A percentile compares a stretch with the other conserved stretches of the same genome.
phyloP scores from a whole-genome alignment of 2,888 invertebrate genomes.

The Adelphocoris suturalis region DNA sequence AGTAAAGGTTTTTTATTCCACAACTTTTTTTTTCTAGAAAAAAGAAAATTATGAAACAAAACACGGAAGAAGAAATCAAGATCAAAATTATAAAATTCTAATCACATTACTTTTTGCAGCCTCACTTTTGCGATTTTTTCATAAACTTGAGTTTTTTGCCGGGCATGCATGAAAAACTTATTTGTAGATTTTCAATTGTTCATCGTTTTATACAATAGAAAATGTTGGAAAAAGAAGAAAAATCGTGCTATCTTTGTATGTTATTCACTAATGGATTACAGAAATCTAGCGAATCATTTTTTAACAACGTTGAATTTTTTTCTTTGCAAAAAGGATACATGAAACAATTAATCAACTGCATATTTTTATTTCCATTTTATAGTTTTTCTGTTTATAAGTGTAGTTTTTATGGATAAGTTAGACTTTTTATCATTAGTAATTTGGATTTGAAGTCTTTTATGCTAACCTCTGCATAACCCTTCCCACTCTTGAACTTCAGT shows the following conservation, averaged over 20 bases:
- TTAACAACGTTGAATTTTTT: not conserved
- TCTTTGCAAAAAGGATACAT: not conserved
- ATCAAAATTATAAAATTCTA: conserved; percentile 41
- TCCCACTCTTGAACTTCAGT: not conserved
- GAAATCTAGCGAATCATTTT: not conserved
- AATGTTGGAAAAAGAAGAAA: not conserved
- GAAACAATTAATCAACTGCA: not conserved
- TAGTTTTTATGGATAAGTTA: conserved; percentile 56
- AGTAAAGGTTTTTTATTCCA: conserved; percentile 10
- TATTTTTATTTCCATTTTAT: conserved; percentile 24
- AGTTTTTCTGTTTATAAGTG: conserved; percentile 45
- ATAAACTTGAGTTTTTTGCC: conserved; percentile 12
- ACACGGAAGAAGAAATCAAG: not conserved
- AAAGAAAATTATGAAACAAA: not conserved
- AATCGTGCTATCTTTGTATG: conserved; percentile 40
- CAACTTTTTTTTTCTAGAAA: not conserved
- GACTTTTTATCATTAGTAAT: conserved; percentile 25
- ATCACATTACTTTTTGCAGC: not conserved
- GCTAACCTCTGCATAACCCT: not conserved
- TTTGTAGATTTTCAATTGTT: conserved; percentile 48
- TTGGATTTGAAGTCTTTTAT: conserved; percentile 23
- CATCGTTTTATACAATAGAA: not conserved
- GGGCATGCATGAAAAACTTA: not conserved
- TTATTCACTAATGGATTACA: conserved; percentile 28
- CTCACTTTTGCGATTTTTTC: not conserved